These are phyloP conservation scores for Pseudopipra pipra DNA, from an alignment of 2,113 vertebrate species.

Conservation along the genomic window DNA sequence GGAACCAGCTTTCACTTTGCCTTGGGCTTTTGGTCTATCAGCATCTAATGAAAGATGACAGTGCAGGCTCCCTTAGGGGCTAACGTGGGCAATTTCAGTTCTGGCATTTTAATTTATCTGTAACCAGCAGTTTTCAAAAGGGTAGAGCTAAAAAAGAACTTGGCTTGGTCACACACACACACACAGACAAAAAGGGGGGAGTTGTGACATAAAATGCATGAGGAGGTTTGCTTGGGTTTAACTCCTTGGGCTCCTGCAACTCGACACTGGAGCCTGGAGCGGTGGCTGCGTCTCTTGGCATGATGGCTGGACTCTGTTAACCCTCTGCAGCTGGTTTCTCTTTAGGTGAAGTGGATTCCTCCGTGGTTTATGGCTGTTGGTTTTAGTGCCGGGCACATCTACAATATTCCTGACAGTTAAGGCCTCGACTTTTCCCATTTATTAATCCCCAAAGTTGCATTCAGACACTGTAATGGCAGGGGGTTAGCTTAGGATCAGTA, in stretches of 20 bases:
- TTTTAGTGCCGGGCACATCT: background rate
- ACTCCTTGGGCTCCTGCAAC: background rate
- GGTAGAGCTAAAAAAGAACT: conserved; percentile 61
- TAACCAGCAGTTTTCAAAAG: conserved; percentile 69
- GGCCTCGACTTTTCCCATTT: background rate
- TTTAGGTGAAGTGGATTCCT: background rate
- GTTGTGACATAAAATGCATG: conserved; percentile 22
- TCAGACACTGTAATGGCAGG: background rate
- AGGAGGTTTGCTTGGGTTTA: background rate
- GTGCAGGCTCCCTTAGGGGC: conserved; percentile 71
- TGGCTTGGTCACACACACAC: conserved; percentile 44
- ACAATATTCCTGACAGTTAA: background rate
- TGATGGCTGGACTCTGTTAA: background rate
- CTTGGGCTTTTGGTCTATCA: conserved; percentile 76
- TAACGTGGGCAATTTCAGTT: conserved; percentile 63
- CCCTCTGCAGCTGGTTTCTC: background rate
- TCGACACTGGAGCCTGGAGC: background rate
- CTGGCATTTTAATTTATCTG: conserved; percentile 68
- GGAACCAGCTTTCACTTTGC: conserved; percentile 64
- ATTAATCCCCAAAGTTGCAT: conserved; percentile 45
- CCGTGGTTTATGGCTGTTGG: background rate
- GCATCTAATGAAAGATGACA: conserved; percentile 83
- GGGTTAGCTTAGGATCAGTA: background rate
- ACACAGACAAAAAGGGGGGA: background rate
- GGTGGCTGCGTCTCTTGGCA: background rate